Base-by-base conservation (phyloP, 2,113 vertebrate species). In the Atractosteus spatula region DNA sequence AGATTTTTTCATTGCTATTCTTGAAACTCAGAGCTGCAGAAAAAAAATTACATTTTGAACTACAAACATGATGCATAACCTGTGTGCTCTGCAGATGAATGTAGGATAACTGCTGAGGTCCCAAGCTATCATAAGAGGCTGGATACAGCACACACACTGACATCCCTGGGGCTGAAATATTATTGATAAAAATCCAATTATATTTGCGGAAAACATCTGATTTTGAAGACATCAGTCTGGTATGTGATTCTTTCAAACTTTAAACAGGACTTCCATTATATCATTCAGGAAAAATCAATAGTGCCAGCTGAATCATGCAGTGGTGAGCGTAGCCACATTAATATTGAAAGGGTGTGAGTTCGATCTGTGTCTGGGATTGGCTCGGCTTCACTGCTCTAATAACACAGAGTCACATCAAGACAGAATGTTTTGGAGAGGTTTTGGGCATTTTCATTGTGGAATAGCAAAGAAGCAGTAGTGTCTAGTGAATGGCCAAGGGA, bases 261-360 rank as follows among this genome's bases (percentile, higher is more conserved):
- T 76, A 83, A 89, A 88, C 85, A 85, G 78, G 83, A 85, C 83
- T 82, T 85, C 87, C 85, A 88, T 92, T 90, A 90, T 90, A 90
- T 91, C 92, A 92, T 90, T 91, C 89, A 91, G 87, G 88, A 76
- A 75, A 88, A 91, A 93, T 93, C 91, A 86, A 93, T 92, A 80
- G 69, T 68, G 71, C 84, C 89, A 88, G 90, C 89, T 87, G 88
- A 84, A 87, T 75, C 79, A 87, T 85, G 82, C 84, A 45, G 63
- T 54, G 71, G 81, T 78, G 72, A 77, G 81, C 81, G 43, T n/a
- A 67, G 65, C 72, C 45, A 66, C 89, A 83, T 88, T 88, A 87
- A 88, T 90, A 89, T 86, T 84, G 86, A 89, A 82, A 87, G 81
- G 78, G 80, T 69, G 69, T 71, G 72, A 66, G 82, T 86, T 91